Conservation (phyloP, 2,797 vertebrate species). For the Cyclura pinguis region DNA sequence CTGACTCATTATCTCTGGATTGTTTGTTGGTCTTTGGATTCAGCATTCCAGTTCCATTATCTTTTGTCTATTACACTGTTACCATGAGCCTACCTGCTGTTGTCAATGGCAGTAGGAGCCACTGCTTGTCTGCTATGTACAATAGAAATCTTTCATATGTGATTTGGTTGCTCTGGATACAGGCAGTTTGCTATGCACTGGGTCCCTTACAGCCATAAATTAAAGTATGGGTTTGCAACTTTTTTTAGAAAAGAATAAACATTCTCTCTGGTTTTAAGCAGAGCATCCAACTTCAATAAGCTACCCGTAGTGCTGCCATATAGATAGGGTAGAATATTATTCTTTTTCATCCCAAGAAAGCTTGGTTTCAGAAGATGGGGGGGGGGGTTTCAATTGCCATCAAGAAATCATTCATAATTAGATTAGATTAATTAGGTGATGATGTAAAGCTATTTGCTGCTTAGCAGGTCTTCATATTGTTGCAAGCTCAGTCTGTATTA, state of each 20-base stretch:
- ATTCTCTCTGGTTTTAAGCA: not conserved
- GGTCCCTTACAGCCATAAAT: conserved; percentile 16
- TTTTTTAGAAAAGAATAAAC: conserved; percentile 2
- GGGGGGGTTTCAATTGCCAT: not conserved
- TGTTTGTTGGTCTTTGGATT: conserved; percentile 43
- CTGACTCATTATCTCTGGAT: conserved; percentile 16
- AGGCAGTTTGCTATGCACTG: conserved; percentile 25
- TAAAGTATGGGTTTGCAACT: conserved; percentile 3
- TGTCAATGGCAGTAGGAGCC: conserved; percentile 35
- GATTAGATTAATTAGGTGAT: not conserved
- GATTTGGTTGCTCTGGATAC: conserved; percentile 51
- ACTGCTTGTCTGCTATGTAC: conserved; percentile 38
- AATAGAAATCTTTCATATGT: conserved; percentile 26
- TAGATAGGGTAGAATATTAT: not conserved
- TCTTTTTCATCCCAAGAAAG: conserved; percentile 19
- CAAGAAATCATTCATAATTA: conserved; percentile 2
- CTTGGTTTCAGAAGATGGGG: not conserved
- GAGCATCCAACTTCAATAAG: not conserved
- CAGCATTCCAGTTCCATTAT: conserved; percentile 12
- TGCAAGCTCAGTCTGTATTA: not conserved
- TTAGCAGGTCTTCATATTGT: conserved; percentile 3
- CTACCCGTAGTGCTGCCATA: not conserved
- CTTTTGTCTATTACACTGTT: conserved; percentile 32
- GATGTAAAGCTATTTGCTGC: not conserved
- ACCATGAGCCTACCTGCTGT: conserved; percentile 46